A percentile compares a stretch with the other conserved stretches of the same genome.
These are phyloP conservation scores for Elephantulus edwardii DNA, from an alignment of 2,113 vertebrate genomes.

Conservation along the genomic window DNA sequence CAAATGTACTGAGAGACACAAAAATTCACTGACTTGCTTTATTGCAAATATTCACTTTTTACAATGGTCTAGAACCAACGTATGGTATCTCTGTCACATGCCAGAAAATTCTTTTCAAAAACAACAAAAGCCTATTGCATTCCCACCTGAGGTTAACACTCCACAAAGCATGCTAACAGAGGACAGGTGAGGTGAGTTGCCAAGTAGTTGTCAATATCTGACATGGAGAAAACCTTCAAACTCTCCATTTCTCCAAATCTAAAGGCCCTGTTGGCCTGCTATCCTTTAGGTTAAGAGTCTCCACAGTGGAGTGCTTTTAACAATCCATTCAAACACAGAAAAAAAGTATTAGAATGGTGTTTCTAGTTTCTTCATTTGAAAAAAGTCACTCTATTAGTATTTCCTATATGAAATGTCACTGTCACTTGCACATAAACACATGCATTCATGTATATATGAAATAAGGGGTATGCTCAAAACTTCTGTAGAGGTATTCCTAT, in stretches of 20 bases:
- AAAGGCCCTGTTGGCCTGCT: neutral
- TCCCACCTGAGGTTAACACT: slow-evolving; percentile 8
- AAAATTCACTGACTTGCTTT: too few relatives aligned
- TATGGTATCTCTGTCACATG: neutral
- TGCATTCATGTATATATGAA: neutral
- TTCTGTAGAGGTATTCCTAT: slow-evolving; percentile 24
- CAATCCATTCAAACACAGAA: slow-evolving; percentile 16
- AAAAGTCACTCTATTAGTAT: slow-evolving; percentile 29
- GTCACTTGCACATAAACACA: slow-evolving; percentile 15
- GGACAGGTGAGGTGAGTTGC: neutral
- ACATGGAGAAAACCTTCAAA: neutral
- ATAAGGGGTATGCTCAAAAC: neutral
- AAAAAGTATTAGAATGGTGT: neutral
- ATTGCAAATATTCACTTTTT: too few relatives aligned
- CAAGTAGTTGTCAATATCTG: neutral
- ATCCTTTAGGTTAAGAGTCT: neutral
- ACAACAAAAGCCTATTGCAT: too few relatives aligned
- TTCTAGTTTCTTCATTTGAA: slow-evolving; percentile 22
- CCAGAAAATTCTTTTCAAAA: too few relatives aligned
- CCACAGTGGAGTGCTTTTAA: neutral
- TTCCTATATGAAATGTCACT: neutral
- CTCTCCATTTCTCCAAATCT: neutral
- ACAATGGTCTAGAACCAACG: too few relatives aligned
- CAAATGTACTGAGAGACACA: too few relatives aligned
- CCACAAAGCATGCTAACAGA: neutral